These are phyloP conservation scores for Prunella himalayana DNA, from an alignment of 2,113 vertebrate genomes.

Conservation along the genomic window DNA sequence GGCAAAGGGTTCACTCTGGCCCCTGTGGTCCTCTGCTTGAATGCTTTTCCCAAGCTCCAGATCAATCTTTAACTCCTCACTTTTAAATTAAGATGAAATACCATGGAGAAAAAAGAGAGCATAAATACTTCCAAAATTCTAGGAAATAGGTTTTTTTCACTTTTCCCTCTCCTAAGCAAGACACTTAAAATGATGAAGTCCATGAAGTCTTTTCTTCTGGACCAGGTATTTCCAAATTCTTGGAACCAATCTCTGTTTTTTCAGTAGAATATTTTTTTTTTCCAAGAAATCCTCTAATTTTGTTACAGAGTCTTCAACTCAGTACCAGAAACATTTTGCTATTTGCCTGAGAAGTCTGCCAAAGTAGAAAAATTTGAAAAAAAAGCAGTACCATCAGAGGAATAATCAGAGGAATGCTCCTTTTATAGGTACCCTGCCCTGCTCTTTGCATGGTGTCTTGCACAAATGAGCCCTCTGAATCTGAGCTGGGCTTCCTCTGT, in stretches of 20 bases:
- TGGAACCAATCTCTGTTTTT: not conserved
- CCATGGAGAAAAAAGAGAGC: not conserved
- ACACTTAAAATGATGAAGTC: not conserved
- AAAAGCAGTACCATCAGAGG: not conserved
- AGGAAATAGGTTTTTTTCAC: not conserved
- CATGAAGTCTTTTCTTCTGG: not conserved
- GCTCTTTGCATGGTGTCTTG: not conserved
- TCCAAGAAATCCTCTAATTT: not conserved
- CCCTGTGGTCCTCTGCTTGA: slow-evolving; percentile 16
- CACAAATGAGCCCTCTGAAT: not conserved
- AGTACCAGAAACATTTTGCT: not conserved
- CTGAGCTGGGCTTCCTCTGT: not conserved
- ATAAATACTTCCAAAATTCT: not conserved
- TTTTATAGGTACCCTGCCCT: not conserved
- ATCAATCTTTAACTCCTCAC: slow-evolving; percentile 58
- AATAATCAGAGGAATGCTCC: not conserved
- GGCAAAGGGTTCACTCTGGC: not conserved
- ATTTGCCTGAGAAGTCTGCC: not conserved
- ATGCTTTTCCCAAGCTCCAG: slow-evolving; percentile 54
- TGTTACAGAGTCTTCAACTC: not conserved
- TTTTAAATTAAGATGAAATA: not conserved
- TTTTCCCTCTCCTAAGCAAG: not conserved
- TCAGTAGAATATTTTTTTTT: not conserved
- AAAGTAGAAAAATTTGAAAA: not conserved
- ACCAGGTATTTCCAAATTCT: not conserved